A percentile compares a stretch with the other conserved stretches of the same genome.
Evolutionary conservation across 2,113 vertebrate species (phyloP).

Genomic region (Thymallus thymallus): DNA sequence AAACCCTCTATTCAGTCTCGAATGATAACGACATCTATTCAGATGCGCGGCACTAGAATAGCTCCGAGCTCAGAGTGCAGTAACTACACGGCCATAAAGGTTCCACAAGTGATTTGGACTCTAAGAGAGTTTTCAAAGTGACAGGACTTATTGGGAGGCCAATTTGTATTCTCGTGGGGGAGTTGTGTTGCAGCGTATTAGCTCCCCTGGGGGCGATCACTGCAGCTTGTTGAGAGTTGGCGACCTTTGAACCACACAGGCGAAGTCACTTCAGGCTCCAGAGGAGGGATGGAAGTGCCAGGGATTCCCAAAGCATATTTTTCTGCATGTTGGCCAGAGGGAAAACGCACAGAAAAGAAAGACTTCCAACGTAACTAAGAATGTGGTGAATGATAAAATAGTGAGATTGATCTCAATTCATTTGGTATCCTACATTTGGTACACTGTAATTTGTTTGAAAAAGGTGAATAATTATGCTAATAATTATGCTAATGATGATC

Average conservation of each 20-base stretch:
- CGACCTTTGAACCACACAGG: constrained; percentile 47
- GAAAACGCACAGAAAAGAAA: too few relatives aligned
- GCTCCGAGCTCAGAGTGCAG: constrained; percentile 38
- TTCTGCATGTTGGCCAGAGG: not conserved
- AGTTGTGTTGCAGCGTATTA: constrained; percentile 48
- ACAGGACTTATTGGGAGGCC: constrained; percentile 55
- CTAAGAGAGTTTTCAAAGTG: constrained; percentile 57
- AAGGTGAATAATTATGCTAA: too few relatives aligned
- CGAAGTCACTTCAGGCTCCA: constrained; percentile 37
- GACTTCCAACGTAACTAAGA: too few relatives aligned
- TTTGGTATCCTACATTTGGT: not conserved
- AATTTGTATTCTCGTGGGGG: constrained; percentile 59
- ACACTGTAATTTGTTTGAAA: not conserved
- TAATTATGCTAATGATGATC: too few relatives aligned
- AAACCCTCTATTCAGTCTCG: constrained; percentile 11
- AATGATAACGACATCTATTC: not conserved
- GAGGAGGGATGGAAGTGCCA: constrained; percentile 11
- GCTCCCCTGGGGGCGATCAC: constrained; percentile 56
- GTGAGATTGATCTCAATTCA: not conserved
- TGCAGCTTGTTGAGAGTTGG: constrained; percentile 43
- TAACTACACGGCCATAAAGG: constrained; percentile 50
- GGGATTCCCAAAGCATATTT: not conserved
- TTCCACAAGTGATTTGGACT: constrained; percentile 47
- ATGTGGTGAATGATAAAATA: not conserved
- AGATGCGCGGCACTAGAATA: constrained; percentile 33